Percentiles rank a stretch among this genome's conserved stretches.
These are phyloP conservation scores for Athripsodes cinereus DNA, from an alignment of 2,888 invertebrate genomes.

Conservation along the genomic window DNA sequence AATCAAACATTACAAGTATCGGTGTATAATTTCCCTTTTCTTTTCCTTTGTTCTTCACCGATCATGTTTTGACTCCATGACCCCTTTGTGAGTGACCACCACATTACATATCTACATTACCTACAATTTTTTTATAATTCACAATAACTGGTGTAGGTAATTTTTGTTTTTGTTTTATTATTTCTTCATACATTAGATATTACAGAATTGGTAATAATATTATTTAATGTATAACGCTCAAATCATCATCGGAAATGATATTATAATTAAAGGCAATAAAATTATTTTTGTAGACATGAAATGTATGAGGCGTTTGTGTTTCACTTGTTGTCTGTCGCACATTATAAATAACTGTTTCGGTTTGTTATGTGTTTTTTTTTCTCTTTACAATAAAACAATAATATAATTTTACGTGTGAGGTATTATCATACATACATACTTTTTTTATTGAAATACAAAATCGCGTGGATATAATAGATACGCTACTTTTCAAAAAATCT, in stretches of 20 bases:
- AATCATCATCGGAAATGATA: not conserved
- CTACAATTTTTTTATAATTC: not conserved
- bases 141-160: no score
- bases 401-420: no score
- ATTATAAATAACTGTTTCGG: not conserved
- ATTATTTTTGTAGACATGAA: not conserved
- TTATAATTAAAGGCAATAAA: not conserved
- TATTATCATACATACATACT: no score
- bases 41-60: not conserved
- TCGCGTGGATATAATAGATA: no score
- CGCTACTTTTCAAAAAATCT: no score
- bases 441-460: no score
- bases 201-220: not conserved
- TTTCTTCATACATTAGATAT: not conserved
- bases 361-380: no score
- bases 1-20: no score
- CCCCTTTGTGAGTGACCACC: not conserved
- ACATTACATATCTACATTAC: not conserved
- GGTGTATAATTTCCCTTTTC: not conserved
- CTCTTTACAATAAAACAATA: no score
- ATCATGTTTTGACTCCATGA: not conserved
- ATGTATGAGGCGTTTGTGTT: not conserved
- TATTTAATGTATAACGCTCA: constrained; percentile 1
- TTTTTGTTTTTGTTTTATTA: no score
- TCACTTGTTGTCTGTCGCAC: not conserved